Base-by-base conservation (phyloP, 2,888 invertebrate species). In the Hypsopygia costalis region DNA sequence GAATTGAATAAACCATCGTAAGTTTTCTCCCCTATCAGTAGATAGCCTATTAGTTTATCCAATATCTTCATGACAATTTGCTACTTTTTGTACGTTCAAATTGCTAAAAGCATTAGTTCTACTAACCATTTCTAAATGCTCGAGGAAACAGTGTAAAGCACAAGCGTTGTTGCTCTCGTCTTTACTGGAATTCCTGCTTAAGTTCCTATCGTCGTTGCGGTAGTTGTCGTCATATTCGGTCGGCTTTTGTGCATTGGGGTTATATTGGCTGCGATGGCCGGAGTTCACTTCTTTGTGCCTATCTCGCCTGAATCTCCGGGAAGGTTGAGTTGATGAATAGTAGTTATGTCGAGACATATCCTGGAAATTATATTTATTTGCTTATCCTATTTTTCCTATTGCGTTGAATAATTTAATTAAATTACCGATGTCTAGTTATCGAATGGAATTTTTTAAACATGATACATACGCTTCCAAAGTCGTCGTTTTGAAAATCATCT, bases 81-180 rank as follows among this genome's bases (percentile, higher is more conserved):
- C 4, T 16, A 16, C 16, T 16, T 16, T 16, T 2, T 16, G 4
- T n/a, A n/a, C n/a, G n/a, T n/a, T n/a, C n/a, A n/a, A n/a, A n/a
- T n/a, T n/a, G n/a, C n/a, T n/a, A n/a, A 16, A 16, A 16, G 16
- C 1, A 32, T 10, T 5, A 49, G n/a, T n/a, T n/a, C 41, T 12
- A 55, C 74, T 71, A 76, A 93, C 94, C 92, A 93, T 90, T 58
- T 92, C 91, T 47, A 94, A 68, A 66, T 92, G 91, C 43, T 92
- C 91, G 62, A 94, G 90, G 60, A 94, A 92, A 61, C 94, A 95
- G 47, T 94, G 93, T 11, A 92, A 69, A 1, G 92, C 86, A 56
- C 94, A 94, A 43, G 81, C 76, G 43, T 78, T 83, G 3, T 61
- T 68, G 3, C 70, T 63, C 6, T 45, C 49, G 7, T 70, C 70